Evolutionary conservation across 92 coral and sea anemone species (phyloP), one percentile per base, ranked within the genome.

Genomic region (Scolanthus callimorphus): DNA sequence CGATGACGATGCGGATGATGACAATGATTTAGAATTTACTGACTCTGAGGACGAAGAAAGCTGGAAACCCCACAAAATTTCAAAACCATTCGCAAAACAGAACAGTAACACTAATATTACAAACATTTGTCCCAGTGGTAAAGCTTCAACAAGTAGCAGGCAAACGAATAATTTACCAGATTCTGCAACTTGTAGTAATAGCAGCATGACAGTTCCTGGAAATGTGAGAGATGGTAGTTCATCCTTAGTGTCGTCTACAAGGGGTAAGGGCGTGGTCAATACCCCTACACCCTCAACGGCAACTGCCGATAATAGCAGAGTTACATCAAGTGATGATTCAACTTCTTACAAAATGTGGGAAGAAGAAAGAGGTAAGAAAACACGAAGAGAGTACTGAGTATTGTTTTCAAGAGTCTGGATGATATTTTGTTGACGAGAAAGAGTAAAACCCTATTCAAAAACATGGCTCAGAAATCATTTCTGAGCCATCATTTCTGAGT

Each of bases 11-110:
- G 82, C 79, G 31, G 84, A 71, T 23, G 81, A 70, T 0, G 83
- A 89, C 47, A 85, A 79, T 41, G 95, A 90, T 43, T 56, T 92
- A 67, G 81, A 70, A 58, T 92, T 89, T 58, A 76, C 86, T 27
- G 96, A 70, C 41, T 92, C 98, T 3, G 98, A 85, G 21, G 70
- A 86, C 13, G 98, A 92, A 13, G 76, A 56, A 41, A 69, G 65
- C 15, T 58, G 52, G 71, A 57, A 79, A 34, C 87, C 82, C 29
- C 77, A 71, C 54, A 58, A 81, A 78, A 68, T 59, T 47, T 59
- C 77, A 21, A 70, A 70, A 70, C 65, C 46, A 70, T n/a, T n/a
- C n/a, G n/a, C n/a, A n/a, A n/a, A n/a, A n/a, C n/a, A n/a, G n/a
- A n/a, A n/a, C n/a, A n/a, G n/a, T n/a, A n/a, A n/a, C n/a, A n/a